Evolutionary conservation across 2,113 vertebrate genomes (phyloP).

Genomic region (Tenebrosternarchus preto): DNA sequence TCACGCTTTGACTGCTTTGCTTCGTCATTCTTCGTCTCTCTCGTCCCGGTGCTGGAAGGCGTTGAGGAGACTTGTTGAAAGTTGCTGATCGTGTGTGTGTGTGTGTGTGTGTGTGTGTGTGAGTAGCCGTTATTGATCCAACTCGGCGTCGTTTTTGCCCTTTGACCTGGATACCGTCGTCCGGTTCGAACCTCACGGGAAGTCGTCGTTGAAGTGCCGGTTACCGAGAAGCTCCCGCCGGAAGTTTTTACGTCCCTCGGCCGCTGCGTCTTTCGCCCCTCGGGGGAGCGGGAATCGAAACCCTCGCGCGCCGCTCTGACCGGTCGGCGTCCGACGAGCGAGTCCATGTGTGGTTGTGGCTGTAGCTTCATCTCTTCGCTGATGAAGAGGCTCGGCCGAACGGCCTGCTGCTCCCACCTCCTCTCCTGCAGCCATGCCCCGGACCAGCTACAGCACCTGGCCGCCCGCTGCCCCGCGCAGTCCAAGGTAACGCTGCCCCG

Average conservation of each 20-base stretch:
- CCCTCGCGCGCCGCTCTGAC: background rate
- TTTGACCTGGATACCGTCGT: background rate
- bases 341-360: constrained; percentile 97
- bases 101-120: background rate
- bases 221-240: too few species aligned
- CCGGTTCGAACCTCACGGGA: too few species aligned
- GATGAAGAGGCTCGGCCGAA: constrained; percentile 98
- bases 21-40: too few species aligned
- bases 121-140: too few species aligned
- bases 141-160: background rate
- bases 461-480: constrained; percentile 84
- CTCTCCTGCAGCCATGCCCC: constrained; percentile 91
- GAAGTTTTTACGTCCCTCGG: too few species aligned
- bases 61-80: background rate
- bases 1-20: background rate
- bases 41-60: background rate
- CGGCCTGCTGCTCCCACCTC: constrained; percentile 93
- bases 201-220: background rate
- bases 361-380: constrained; percentile 97
- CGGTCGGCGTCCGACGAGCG: constrained; percentile 79
- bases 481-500: constrained; percentile 85
- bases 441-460: constrained; percentile 92
- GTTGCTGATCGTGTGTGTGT: too few species aligned
- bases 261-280: background rate
- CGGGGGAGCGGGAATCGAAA: constrained; percentile 29